Evolutionary conservation across 1,140 invertebrate genomes (phyloP).

Genomic region (Bombus balteatus): DNA sequence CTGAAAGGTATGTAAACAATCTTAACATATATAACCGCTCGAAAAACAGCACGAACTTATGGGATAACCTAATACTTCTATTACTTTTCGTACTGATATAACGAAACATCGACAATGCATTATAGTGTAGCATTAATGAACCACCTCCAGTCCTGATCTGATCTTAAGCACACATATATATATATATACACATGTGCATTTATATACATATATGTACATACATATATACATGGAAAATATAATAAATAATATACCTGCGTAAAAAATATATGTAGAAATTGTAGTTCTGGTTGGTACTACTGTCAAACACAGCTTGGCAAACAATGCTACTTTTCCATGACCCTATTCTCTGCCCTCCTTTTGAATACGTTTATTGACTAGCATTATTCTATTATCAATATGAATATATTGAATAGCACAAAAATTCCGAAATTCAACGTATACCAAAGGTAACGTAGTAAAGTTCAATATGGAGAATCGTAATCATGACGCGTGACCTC

Average conservation of each 20-base stretch:
- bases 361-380: not conserved
- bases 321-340: constrained; percentile 39
- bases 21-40: no score
- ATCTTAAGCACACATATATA: not conserved
- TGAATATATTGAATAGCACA: not conserved
- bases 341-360: constrained; percentile 37
- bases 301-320: constrained; percentile 41
- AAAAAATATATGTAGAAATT: constrained; percentile 38
- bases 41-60: no score
- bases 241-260: constrained; percentile 33
- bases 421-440: constrained; percentile 11
- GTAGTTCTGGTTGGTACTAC: constrained; percentile 42
- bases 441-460: constrained; percentile 9
- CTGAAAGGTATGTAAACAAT: no score
- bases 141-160: not conserved
- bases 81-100: not conserved
- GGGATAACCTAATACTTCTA: not conserved
- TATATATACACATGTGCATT: rapidly evolving
- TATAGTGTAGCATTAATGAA: not conserved
- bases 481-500: constrained; percentile 52
- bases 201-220: not conserved
- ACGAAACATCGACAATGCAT: not conserved
- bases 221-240: constrained; percentile 18
- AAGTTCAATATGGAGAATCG: constrained; percentile 63
- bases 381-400: not conserved